These are phyloP conservation scores for Rhyacophila evoluta DNA, from an alignment of 2,888 invertebrate species.

Conservation along the genomic window DNA sequence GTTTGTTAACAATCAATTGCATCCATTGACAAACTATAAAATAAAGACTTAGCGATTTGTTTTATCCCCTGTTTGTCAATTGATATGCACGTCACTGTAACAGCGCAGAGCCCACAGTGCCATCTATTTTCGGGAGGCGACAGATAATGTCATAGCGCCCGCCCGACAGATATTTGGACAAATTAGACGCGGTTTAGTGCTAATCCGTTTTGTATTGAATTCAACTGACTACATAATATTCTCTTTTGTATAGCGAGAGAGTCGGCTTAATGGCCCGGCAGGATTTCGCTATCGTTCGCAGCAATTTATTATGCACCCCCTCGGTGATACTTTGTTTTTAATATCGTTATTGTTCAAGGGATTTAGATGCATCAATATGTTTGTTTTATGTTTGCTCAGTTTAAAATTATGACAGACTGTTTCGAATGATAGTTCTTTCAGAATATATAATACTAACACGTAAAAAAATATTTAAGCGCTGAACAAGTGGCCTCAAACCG, in stretches of 20 bases:
- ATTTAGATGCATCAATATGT: background rate
- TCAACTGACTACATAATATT: slow-evolving; percentile 19
- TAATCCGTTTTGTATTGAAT: slow-evolving; percentile 53
- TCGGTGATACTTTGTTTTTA: slow-evolving; percentile 15
- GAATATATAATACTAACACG: no score
- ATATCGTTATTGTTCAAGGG: slow-evolving; percentile 1
- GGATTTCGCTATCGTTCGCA: slow-evolving; percentile 2
- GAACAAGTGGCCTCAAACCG: no score
- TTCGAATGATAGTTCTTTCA: background rate
- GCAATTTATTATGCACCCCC: background rate
- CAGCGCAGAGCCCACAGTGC: slow-evolving; percentile 44
- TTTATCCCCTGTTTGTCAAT: no score
- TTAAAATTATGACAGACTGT: background rate
- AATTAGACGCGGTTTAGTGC: slow-evolving; percentile 52
- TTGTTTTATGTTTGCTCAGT: slow-evolving; percentile 2
- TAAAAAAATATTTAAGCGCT: no score
- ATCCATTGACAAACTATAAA: no score
- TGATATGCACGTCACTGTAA: background rate
- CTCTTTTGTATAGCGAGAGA: slow-evolving; percentile 13
- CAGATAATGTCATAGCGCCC: slow-evolving; percentile 52
- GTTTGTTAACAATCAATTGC: no score
- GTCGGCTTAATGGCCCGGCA: slow-evolving; percentile 2
- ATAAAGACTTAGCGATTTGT: no score
- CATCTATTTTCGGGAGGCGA: slow-evolving; percentile 47
- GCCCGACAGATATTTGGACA: slow-evolving; percentile 50